Evolutionary conservation across 2,888 invertebrate genomes (phyloP), one percentile per base, ranked within the genome.

Genomic region (Drosophila acutilabella): DNA sequence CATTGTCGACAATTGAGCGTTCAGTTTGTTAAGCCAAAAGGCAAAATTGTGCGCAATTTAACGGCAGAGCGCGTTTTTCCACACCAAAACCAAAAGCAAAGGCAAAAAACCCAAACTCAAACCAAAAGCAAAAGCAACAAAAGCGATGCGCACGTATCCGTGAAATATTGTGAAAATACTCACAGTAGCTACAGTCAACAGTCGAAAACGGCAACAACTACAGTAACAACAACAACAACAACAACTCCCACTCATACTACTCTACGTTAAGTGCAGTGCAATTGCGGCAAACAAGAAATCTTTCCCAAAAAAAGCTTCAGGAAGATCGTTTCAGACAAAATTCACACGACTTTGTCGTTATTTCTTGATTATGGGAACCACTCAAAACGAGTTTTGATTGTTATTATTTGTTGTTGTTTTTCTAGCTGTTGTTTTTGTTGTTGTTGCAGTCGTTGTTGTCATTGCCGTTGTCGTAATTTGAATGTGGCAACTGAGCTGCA

Each of bases 81-180:
- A 73, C 74, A 70, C 70, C 71, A 79, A 33, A 23, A 47, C 26
- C 30, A 20, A 45, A 20, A 68, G 66, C 68, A 73, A 16, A 51
- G n/a, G n/a, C n/a, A n/a, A 20, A 20, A 45, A 26, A n/a, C 20
- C 6, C 13, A 16, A 23, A 47, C 26, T 30, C 20, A 23, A 20
- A 68, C 68, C 68, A 71, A 16, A 38, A 51, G 8, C 23, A 16
- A 26, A 23, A 23, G 7, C 45, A 54, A 66, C 72, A 75, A 71
- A 48, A 65, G 71, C 76, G 59, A 65, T 67, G 83, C 52, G 73
- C 85, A 89, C 78, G 83, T 86, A 89, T 88, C 86, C 85, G 89
- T 85, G 89, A 89, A 89, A 89, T 86, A 82, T 86, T 88, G 89
- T 87, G 88, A 83, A 89, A 85, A 89, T 82, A 85, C 62, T 41